These are phyloP conservation scores for Zaprionus inermis DNA, from an alignment of 1,140 invertebrate species.

Conservation along the genomic window DNA sequence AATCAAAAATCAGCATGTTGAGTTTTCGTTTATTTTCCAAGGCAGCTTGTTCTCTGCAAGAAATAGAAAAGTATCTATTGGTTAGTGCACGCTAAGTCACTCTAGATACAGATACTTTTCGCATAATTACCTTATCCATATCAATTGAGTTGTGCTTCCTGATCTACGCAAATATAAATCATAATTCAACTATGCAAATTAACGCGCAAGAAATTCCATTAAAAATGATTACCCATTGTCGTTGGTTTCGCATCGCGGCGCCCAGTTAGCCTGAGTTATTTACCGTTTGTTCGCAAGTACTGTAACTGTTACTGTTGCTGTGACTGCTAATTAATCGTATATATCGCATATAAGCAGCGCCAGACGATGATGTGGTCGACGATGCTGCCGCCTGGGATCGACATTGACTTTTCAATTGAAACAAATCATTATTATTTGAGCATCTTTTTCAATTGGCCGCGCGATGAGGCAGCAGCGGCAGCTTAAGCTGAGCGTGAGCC, in stretches of 20 bases:
- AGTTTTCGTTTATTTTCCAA: too few relatives aligned
- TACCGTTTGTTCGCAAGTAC: constrained; percentile 17
- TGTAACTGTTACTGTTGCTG: constrained; percentile 3
- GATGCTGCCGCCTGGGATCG: constrained; percentile 46
- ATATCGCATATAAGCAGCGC: constrained; percentile 31
- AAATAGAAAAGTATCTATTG: not conserved
- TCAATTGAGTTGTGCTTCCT: not conserved
- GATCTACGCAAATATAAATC: constrained; percentile 22
- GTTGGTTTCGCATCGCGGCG: constrained; percentile 4
- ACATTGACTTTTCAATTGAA: constrained; percentile 81
- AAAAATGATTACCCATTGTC: constrained; percentile 11
- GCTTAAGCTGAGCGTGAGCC: constrained; percentile 10
- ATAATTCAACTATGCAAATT: constrained; percentile 46
- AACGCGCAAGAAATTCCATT: constrained; percentile 18
- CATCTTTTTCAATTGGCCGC: constrained; percentile 63
- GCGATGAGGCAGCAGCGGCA: constrained; percentile 29
- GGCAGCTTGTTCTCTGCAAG: too few relatives aligned
- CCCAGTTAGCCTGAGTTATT: constrained; percentile 26
- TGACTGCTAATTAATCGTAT: constrained; percentile 39
- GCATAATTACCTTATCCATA: not conserved
- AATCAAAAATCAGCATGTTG: too few relatives aligned
- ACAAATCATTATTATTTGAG: constrained; percentile 81
- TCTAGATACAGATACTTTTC: not conserved
- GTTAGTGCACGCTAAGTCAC: too few relatives aligned
- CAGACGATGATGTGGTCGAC: constrained; percentile 29